Evolutionary conservation across 1,140 invertebrate species (phyloP).

Genomic region (Philotrypesis tridentata): DNA sequence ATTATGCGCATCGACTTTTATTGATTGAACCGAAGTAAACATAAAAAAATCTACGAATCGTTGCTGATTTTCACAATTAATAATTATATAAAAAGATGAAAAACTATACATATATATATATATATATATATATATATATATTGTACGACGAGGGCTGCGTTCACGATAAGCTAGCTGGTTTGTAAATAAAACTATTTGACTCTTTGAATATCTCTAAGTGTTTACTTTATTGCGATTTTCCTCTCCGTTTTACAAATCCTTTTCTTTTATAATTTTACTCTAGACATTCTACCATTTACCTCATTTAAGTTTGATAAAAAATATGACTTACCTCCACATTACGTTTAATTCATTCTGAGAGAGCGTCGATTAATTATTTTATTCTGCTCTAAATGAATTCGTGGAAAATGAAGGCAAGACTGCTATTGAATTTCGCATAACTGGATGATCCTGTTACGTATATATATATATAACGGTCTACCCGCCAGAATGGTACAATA

Average conservation of each 20-base stretch:
- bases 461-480: no score
- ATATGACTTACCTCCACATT: no score
- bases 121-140: constrained; percentile 66
- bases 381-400: no score
- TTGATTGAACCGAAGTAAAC: constrained; percentile 24
- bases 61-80: constrained; percentile 62
- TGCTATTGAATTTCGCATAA: no score
- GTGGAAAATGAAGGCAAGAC: no score
- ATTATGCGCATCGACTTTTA: constrained; percentile 33
- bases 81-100: constrained; percentile 59
- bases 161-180: constrained; percentile 72
- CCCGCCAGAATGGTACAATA: no score
- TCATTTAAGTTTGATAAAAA: no score
- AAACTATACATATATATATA: constrained; percentile 65
- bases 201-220: constrained; percentile 64
- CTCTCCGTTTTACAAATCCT: background rate
- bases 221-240: constrained; percentile 23
- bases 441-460: no score
- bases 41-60: constrained; percentile 56
- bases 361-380: no score
- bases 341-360: no score
- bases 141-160: constrained; percentile 70
- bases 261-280: no score
- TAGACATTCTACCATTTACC: no score
- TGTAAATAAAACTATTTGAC: constrained; percentile 74